Base-by-base conservation (phyloP, 1,140 invertebrate species). In the Babylonia areolata region DNA sequence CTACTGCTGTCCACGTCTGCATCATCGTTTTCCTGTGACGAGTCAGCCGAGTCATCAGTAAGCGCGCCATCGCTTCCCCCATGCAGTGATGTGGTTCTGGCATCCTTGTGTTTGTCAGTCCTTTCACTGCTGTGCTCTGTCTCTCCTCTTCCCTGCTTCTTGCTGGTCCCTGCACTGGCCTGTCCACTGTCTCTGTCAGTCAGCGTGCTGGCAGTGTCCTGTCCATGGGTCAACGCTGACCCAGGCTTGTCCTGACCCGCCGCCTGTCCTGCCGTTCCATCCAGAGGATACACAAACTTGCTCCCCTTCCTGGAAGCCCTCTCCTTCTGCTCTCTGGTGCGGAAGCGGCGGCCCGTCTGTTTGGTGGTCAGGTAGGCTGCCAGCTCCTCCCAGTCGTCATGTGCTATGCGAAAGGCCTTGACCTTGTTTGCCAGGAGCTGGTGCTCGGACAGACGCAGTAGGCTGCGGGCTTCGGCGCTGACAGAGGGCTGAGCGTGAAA, bases 381-480 rank as follows among this genome's bases (percentile, higher is more conserved):
- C 33, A 92, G 80, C 69, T 89, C 88, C 33, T 85, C 87, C 92
- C 92, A 92, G 79, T 92, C 92, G 5, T 84, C 46, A 85, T 92
- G 92, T 51, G 90, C 84, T 23, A 83, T 42, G 33, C 91, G 84
- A 78, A 91, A 92, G 35, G 84, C 79, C 28, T 83, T 77, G 11
- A 92, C 91, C 20, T 73, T 81, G 5, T 86, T 81, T 71, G 88
- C 84, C 58, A 92, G 75, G 28, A 87, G 46, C 12, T 85, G 77
- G 46, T 91, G 87, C 37, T 90, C 88, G 35, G 92, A 79, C 0
- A 92, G 75, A 64, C 91, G 85, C 5, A 88, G 87, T 84, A 92
- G 37, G 28, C 88, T 88, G 78, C 88, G 84, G 15, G 75, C 86
- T 77, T 91, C 91, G 23, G 73, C 31, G 39, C 69, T 84, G 17